phyloP scores from a whole-genome alignment of 1,140 invertebrate genomes.

The Philopotamus ludificatus region DNA sequence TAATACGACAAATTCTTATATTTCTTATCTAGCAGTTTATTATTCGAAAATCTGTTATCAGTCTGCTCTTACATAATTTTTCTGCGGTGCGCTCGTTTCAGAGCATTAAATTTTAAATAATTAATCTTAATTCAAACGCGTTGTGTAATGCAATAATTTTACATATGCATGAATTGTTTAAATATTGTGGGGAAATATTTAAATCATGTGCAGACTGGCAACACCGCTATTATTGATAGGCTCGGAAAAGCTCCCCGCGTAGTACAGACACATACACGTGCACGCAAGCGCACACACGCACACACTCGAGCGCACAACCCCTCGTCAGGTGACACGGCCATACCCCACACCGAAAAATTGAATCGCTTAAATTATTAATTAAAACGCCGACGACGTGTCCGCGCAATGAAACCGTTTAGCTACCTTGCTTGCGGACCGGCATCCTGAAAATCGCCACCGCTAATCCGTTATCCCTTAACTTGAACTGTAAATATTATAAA shows the following conservation, averaged over 20 bases:
- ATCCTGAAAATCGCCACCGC: constrained; percentile 45
- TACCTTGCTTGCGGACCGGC: constrained; percentile 59
- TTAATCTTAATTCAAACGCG: too few relatives aligned
- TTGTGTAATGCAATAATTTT: too few relatives aligned
- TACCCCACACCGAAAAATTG: neutral
- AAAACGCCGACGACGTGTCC: neutral
- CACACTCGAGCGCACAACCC: constrained; percentile 24
- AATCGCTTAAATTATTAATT: neutral
- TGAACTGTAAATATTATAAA: neutral
- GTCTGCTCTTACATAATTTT: too few relatives aligned
- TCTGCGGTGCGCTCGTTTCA: too few relatives aligned
- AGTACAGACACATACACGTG: neutral
- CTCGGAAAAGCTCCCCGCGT: constrained; percentile 8
- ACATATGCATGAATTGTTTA: too few relatives aligned
- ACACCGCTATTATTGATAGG: constrained; percentile 41
- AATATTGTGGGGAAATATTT: too few relatives aligned
- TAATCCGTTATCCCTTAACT: neutral
- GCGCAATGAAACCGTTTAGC: neutral
- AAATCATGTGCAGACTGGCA: constrained; percentile 23
- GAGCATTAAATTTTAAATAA: too few relatives aligned
- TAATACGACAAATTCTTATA: too few relatives aligned
- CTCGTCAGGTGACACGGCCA: constrained; percentile 34
- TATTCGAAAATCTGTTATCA: too few relatives aligned
- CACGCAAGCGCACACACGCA: neutral
- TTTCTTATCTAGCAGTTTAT: too few relatives aligned